Evolutionary conservation across 2,888 invertebrate genomes (phyloP).

Genomic region (Crocallis elinguaria): DNA sequence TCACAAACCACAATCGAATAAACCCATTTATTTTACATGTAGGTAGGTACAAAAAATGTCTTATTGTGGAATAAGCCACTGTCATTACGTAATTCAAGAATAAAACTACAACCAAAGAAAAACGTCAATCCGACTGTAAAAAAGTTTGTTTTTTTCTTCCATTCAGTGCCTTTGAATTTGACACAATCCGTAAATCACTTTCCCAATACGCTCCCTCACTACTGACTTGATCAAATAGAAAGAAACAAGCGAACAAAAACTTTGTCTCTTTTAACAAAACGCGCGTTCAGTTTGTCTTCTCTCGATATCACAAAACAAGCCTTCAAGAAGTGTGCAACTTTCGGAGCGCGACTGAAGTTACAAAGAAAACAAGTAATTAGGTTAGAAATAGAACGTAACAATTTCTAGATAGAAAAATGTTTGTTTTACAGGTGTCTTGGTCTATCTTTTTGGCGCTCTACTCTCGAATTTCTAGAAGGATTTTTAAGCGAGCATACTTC

Average conservation of each 20-base stretch:
- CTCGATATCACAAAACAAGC: slow-evolving; percentile 15
- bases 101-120: too few relatives aligned
- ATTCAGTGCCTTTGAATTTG: too few relatives aligned
- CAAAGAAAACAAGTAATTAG: slow-evolving; percentile 16
- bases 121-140: too few relatives aligned
- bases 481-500: too few relatives aligned
- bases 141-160: neutral
- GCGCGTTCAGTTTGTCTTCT: slow-evolving; percentile 12
- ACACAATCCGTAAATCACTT: too few relatives aligned
- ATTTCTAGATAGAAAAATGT: slow-evolving; percentile 7
- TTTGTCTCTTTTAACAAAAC: slow-evolving; percentile 14
- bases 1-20: too few relatives aligned
- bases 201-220: neutral
- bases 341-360: slow-evolving; percentile 8
- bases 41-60: too few relatives aligned
- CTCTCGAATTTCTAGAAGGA: too few relatives aligned
- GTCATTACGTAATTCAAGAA: too few relatives aligned
- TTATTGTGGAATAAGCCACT: too few relatives aligned
- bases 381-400: slow-evolving; percentile 16
- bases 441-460: neutral
- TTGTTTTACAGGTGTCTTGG: neutral
- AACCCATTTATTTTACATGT: too few relatives aligned
- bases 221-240: slow-evolving; percentile 14
- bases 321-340: slow-evolving; percentile 20
- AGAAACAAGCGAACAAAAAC: slow-evolving; percentile 19